phyloP scores from a whole-genome alignment of 1,140 invertebrate genomes.

The Bombyx mori region DNA sequence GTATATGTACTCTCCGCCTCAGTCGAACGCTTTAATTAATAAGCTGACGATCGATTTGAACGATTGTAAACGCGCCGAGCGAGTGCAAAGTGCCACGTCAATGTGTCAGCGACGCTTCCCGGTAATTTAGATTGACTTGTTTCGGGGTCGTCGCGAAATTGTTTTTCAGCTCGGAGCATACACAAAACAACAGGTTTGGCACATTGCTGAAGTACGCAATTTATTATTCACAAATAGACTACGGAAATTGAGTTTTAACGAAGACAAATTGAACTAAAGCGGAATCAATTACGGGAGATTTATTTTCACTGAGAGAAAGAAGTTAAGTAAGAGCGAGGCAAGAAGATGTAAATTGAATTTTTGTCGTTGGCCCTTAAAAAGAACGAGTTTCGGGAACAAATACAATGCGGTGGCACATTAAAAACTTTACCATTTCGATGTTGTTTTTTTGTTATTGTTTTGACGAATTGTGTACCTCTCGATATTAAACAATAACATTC shows the following conservation, averaged over 20 bases:
- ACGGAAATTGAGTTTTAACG: constrained; percentile 66
- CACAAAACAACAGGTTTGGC: constrained; percentile 31
- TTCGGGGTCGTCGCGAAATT: constrained; percentile 29
- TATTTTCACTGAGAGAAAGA: constrained; percentile 56
- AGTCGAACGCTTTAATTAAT: constrained; percentile 12
- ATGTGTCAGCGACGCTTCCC: constrained; percentile 13
- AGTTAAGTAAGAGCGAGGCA: constrained; percentile 48
- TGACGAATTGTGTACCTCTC: background rate
- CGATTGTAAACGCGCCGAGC: background rate
- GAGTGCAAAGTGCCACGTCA: constrained; percentile 22
- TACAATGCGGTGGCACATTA: constrained; percentile 26
- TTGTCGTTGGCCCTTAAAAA: constrained; percentile 35
- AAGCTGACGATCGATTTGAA: constrained; percentile 16
- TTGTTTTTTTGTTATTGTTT: constrained; percentile 6
- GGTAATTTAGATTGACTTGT: constrained; percentile 57
- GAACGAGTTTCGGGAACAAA: constrained; percentile 26
- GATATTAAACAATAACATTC: background rate
- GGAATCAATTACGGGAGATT: constrained; percentile 65
- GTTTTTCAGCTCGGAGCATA: constrained; percentile 30
- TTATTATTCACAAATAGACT: constrained; percentile 66
- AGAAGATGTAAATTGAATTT: constrained; percentile 57
- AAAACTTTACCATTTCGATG: constrained; percentile 16
- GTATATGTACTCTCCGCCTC: no score
- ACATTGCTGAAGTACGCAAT: constrained; percentile 45
- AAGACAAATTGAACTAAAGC: constrained; percentile 66